phyloP scores from a whole-genome alignment of 2,113 vertebrate genomes.

The Otis tarda region DNA sequence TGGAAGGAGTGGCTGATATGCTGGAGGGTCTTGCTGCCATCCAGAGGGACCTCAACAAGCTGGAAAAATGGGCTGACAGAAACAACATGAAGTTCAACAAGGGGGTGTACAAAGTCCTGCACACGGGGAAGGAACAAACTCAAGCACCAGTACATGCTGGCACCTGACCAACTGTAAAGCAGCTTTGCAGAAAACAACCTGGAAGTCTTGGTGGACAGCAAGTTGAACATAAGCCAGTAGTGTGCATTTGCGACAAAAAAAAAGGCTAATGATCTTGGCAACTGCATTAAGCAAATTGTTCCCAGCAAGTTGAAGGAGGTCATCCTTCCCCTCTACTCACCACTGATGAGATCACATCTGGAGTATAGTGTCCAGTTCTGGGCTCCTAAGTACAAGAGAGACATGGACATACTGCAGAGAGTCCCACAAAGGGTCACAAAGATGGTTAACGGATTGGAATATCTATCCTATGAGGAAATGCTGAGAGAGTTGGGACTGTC shows the following conservation, averaged over 20 bases:
- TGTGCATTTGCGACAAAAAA: background rate
- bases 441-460: background rate
- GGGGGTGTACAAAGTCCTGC: background rate
- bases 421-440: background rate
- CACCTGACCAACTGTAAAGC: background rate
- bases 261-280: background rate
- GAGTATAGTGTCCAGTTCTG: no score
- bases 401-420: no score
- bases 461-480: no score
- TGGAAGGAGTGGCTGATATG: background rate
- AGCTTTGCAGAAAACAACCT: background rate
- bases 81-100: background rate
- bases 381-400: no score
- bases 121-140: background rate
- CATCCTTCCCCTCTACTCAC: background rate
- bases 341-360: background rate
- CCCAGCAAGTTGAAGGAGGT: background rate
- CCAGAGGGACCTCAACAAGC: no score
- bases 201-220: background rate
- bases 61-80: background rate
- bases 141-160: background rate
- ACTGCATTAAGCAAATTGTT: background rate
- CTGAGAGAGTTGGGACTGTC: no score
- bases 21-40: background rate
- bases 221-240: background rate